Conservation (phyloP, 2,888 invertebrate species). For the Phalangium opilio region DNA sequence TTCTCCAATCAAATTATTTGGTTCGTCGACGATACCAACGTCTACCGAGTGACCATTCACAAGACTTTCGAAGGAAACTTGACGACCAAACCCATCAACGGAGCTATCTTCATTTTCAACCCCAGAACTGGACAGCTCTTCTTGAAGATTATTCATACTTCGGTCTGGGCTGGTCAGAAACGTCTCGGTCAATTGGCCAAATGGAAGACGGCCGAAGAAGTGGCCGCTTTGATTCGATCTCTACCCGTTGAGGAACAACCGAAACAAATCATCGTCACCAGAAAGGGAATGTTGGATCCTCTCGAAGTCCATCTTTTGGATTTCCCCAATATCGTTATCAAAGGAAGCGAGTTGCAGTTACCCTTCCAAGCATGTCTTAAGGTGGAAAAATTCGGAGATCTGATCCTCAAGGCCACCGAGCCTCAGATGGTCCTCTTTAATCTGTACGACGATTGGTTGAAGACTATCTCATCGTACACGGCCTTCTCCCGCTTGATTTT, state of each 20-base stretch:
- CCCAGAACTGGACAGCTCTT: constrained; percentile 97
- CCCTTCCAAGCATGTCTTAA: constrained; percentile 98
- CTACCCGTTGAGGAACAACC: constrained; percentile 99
- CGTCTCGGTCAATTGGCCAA: constrained; percentile 98
- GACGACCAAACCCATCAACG: constrained; percentile 98
- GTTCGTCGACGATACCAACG: constrained; percentile 99
- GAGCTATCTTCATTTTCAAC: constrained; percentile 99
- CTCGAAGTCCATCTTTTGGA: constrained; percentile 98
- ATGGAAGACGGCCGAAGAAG: constrained; percentile 99
- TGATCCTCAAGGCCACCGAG: constrained; percentile 96
- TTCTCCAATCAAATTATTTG: constrained; percentile 99
- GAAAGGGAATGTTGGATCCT: constrained; percentile 99
- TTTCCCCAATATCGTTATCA: constrained; percentile 99
- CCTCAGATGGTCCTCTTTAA: constrained; percentile 99
- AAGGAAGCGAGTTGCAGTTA: constrained; percentile 92
- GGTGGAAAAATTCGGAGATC: constrained; percentile 97
- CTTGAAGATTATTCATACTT: constrained; percentile 98
- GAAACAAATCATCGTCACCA: constrained; percentile 97
- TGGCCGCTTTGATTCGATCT: constrained; percentile 95
- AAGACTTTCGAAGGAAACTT: constrained; percentile 99
- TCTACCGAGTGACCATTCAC: constrained; percentile 97
- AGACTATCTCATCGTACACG: constrained; percentile 97
- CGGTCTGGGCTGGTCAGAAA: constrained; percentile 99
- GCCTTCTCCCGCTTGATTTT: constrained; percentile 94
- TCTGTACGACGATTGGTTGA: constrained; percentile 97